phyloP scores from a whole-genome alignment of 2,797 vertebrate species.

The Botia kubotai region DNA sequence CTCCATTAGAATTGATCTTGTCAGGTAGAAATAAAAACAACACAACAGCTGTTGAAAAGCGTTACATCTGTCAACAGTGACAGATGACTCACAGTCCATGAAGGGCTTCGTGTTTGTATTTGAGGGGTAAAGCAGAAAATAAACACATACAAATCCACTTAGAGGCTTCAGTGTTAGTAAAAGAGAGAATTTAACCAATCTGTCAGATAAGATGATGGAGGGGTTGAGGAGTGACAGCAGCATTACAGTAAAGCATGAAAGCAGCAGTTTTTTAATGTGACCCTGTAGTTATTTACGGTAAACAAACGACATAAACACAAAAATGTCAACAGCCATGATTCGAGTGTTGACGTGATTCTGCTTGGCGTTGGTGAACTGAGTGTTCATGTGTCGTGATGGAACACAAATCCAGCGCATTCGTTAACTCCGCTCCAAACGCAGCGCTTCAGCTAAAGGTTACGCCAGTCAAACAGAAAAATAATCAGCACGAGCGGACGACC shows the following conservation, averaged over 20 bases:
- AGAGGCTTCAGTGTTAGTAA: conserved; percentile 48
- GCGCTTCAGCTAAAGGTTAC: conserved; percentile 61
- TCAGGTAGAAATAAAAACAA: conserved; percentile 10
- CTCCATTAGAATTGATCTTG: conserved; percentile 38
- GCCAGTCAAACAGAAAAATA: conserved; percentile 59
- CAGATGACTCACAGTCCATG: conserved; percentile 74
- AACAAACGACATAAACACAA: conserved; percentile 45
- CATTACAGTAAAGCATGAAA: conserved; percentile 52
- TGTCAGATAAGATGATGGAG: conserved; percentile 54
- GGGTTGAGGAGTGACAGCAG: conserved; percentile 46
- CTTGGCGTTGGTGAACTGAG: conserved; percentile 4
- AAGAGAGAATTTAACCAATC: conserved; percentile 54
- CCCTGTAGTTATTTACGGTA: conserved; percentile 33
- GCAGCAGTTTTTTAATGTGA: conserved; percentile 26
- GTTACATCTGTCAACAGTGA: conserved; percentile 63
- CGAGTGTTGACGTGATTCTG: conserved; percentile 28
- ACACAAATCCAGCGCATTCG: conserved; percentile 41
- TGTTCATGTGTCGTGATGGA: conserved; percentile 10
- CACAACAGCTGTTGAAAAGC: not conserved
- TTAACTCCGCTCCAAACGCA: conserved; percentile 52
- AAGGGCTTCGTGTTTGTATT: conserved; percentile 78
- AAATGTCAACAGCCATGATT: conserved; percentile 37
- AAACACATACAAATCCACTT: conserved; percentile 54
- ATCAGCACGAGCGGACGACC: conserved; percentile 45
- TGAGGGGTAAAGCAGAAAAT: conserved; percentile 53